Evolutionary conservation across 2,113 vertebrate genomes (phyloP).

Genomic region (Dryoscopus gambensis): DNA sequence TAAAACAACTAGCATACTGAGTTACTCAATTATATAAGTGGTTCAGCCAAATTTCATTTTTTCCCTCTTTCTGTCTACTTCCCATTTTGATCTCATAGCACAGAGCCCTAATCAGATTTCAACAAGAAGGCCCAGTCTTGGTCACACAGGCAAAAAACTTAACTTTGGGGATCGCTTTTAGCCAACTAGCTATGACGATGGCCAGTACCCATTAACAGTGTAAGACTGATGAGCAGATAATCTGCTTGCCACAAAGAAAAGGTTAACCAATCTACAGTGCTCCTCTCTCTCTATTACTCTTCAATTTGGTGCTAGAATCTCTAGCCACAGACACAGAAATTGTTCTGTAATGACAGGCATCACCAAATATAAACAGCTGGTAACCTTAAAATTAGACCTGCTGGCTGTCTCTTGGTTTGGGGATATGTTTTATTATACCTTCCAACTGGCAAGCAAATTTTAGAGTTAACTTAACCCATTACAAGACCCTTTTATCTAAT

Average conservation of each 20-base stretch:
- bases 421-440: conserved; percentile 31
- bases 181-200: neutral
- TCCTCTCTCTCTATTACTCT: conserved; percentile 2
- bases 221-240: neutral
- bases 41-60: neutral
- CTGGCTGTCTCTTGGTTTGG: conserved; percentile 21
- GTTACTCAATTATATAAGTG: neutral
- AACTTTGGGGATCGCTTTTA: neutral
- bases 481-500: conserved; percentile 5
- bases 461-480: conserved; percentile 36
- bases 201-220: neutral
- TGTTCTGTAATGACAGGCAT: conserved; percentile 57
- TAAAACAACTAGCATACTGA: neutral
- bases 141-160: neutral
- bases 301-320: conserved; percentile 6
- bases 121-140: neutral
- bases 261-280: conserved; percentile 12
- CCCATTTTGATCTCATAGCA: neutral
- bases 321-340: conserved; percentile 61
- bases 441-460: conserved; percentile 9
- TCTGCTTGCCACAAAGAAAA: conserved; percentile 5
- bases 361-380: conserved; percentile 55
- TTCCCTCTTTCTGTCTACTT: neutral
- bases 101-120: neutral
- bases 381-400: conserved; percentile 25